These are phyloP conservation scores for Vidua macroura DNA, from an alignment of 2,113 vertebrate genomes.

Conservation along the genomic window DNA sequence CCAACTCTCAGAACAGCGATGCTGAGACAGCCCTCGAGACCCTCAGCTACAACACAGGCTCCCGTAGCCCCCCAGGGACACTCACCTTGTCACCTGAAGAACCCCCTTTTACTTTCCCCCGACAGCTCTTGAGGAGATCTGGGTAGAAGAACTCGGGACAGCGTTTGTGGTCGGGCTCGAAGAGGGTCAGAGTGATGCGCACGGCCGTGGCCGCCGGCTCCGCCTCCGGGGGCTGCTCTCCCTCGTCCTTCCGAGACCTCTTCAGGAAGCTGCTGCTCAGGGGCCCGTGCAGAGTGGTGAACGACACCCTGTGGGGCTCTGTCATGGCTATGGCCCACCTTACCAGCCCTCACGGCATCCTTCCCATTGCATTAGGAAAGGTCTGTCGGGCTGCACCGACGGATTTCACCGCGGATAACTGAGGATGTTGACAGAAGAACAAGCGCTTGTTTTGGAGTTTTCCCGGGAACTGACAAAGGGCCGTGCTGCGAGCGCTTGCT, in stretches of 20 bases:
- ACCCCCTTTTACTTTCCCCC: slow-evolving; percentile 60
- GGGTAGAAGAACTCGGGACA: slow-evolving; percentile 93
- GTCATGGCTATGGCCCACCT: slow-evolving; percentile 79
- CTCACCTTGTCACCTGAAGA: slow-evolving; percentile 70
- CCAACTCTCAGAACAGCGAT: accelerated
- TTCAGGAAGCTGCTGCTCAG: slow-evolving; percentile 69
- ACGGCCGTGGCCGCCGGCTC: slow-evolving; percentile 67
- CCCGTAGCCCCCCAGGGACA: accelerated
- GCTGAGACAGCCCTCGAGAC: neutral
- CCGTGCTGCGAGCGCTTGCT: neutral
- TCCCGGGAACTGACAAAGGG: neutral
- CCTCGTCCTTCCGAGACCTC: slow-evolving; percentile 46
- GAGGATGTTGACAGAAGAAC: accelerated
- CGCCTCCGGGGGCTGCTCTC: slow-evolving; percentile 58
- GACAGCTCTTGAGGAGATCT: slow-evolving; percentile 76
- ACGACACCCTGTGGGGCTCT: slow-evolving; percentile 81
- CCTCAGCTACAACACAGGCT: neutral
- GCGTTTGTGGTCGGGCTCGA: slow-evolving; percentile 81
- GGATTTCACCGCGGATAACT: accelerated
- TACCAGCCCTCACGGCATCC: slow-evolving; percentile 61
- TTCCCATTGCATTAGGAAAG: slow-evolving; percentile 36
- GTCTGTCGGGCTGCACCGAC: neutral
- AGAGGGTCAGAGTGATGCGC: slow-evolving; percentile 81
- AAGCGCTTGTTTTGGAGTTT: neutral
- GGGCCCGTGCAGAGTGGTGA: slow-evolving; percentile 78